Conservation (phyloP, 2,888 invertebrate species). For the Lumbricus terrestris region DNA sequence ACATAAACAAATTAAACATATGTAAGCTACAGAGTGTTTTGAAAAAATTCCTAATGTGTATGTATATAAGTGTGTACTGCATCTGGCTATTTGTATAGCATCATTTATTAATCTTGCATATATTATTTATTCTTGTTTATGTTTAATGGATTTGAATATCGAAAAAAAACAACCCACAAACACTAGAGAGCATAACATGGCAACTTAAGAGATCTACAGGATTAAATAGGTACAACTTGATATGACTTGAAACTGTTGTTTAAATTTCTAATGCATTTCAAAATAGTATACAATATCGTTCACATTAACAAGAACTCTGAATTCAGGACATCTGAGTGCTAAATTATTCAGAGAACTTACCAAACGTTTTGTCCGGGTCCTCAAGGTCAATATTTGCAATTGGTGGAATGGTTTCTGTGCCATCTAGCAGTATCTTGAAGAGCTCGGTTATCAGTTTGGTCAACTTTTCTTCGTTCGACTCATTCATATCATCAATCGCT, state of each 20-base stretch:
- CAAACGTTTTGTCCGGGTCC: background rate
- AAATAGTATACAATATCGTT: background rate
- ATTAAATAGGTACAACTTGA: no score
- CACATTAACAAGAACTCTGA: background rate
- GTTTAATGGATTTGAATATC: no score
- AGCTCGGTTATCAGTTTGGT: background rate
- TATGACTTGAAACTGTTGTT: background rate
- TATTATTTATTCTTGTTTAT: no score
- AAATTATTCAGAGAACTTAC: background rate
- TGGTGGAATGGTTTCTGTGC: background rate
- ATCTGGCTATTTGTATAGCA: no score
- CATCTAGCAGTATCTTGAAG: background rate
- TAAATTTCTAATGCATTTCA: background rate
- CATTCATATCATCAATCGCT: background rate
- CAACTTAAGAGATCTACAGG: no score
- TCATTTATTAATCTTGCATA: no score
- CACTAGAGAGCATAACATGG: no score
- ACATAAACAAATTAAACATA: background rate
- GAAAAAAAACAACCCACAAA: no score
- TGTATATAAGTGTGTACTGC: no score
- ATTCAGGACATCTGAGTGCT: background rate
- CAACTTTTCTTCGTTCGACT: background rate
- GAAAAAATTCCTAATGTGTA: background rate
- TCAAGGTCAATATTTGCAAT: background rate
- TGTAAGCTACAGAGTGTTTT: background rate